Evolutionary conservation across 2,797 vertebrate species (phyloP).

Genomic region (Adelosebastes latens): DNA sequence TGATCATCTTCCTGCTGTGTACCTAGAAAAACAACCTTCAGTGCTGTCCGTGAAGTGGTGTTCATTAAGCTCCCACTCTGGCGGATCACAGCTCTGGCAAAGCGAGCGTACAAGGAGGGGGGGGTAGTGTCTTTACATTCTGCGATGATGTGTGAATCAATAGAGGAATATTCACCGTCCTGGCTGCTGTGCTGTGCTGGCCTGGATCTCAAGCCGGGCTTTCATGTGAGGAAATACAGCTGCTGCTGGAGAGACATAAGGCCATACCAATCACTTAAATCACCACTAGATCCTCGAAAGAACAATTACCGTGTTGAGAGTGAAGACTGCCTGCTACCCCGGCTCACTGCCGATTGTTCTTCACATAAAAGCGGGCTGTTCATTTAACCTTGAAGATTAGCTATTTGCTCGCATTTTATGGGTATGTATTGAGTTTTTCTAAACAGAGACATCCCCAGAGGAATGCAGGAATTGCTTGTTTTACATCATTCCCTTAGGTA

Average conservation of each 20-base stretch:
- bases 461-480: conserved; percentile 60
- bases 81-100: conserved; percentile 74
- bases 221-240: conserved; percentile 64
- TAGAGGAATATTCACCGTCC: conserved; percentile 70
- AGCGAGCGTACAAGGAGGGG: conserved; percentile 54
- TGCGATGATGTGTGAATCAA: conserved; percentile 71
- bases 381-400: conserved; percentile 71
- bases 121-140: conserved; percentile 56
- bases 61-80: conserved; percentile 75
- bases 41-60: conserved; percentile 65
- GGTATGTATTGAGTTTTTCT: conserved; percentile 61
- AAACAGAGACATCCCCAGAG: conserved; percentile 48
- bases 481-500: conserved; percentile 49
- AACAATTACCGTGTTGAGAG: conserved; percentile 66
- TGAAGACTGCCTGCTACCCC: conserved; percentile 19
- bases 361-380: conserved; percentile 55
- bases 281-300: conserved; percentile 52
- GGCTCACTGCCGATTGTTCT: conserved; percentile 46
- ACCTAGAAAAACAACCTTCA: conserved; percentile 73
- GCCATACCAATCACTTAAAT: conserved; percentile 65
- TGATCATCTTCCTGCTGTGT: conserved; percentile 80
- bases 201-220: conserved; percentile 63
- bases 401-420: conserved; percentile 61
- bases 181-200: conserved; percentile 32
- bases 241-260: conserved; percentile 50